Evolutionary conservation across 1,140 invertebrate genomes (phyloP), one percentile per base, ranked within the genome.

Genomic region (Hypsibius dujardini): DNA sequence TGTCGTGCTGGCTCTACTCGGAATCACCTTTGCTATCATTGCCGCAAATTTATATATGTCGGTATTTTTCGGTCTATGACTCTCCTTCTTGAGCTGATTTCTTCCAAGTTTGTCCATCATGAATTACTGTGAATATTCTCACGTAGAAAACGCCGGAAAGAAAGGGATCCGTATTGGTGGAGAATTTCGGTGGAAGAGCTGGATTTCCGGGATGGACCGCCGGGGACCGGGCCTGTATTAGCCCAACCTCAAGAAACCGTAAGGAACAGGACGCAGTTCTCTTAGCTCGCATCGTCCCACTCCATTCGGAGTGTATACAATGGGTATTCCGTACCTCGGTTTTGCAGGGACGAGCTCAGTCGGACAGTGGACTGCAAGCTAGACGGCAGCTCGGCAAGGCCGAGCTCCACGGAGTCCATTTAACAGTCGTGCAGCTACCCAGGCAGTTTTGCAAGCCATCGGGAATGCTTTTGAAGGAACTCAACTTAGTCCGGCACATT

Each of bases 161-260:
- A 56, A n/a, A 56, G n/a, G n/a, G n/a, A 56, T n/a, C 50, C 50
- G 50, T 56, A 7, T n/a, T 56, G 50, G 50, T 56, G 50, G 50
- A 7, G 50, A 56, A 56, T 56, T 56, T 56, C 50, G n/a, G 7
- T n/a, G 50, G 50, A 56, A 7, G 50, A 56, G n/a, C 50, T 56
- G 50, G 50, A 56, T n/a, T 7, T 56, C 7, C 50, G 7, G 50
- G 50, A 7, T 56, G 7, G n/a, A 7, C 50, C 7, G n/a, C 50
- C 50, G 7, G n/a, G 7, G 7, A 56, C 50, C 7, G 50, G 7
- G 50, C n/a, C 50, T 7, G n/a, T n/a, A 56, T 7, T n/a, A n/a
- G 50, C 7, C 7, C 7, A 7, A 7, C 50, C 50, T 7, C 50
- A 56, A 56, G 7, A 7, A 56, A 56, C 7, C 7, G n/a, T 7